A percentile compares a stretch with the other conserved stretches of the same genome.
Conservation (phyloP, 2,113 vertebrate genomes). For the Podarcis cretensis region DNA sequence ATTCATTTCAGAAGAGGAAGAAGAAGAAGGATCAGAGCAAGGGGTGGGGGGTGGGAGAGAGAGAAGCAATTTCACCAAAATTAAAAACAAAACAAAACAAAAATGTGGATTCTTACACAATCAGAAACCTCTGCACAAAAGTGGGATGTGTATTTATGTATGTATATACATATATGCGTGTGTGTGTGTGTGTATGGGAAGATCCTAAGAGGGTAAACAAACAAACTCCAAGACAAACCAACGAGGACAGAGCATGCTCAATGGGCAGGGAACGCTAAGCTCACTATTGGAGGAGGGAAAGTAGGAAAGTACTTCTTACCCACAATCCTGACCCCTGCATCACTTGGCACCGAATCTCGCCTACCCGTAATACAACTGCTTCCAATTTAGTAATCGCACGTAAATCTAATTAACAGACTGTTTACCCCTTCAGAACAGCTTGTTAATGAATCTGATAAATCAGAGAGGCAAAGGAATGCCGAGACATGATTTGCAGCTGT, state of each 20-base stretch:
- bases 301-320: neutral
- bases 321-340: neutral
- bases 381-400: neutral
- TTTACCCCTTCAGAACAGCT: conserved; percentile 29
- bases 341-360: neutral
- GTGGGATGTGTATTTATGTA: too few species aligned
- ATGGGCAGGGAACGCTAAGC: neutral
- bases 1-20: neutral
- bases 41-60: too few species aligned
- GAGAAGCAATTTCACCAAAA: too few species aligned
- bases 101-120: too few species aligned
- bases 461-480: neutral
- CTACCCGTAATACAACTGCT: neutral
- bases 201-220: too few species aligned
- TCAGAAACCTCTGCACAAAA: too few species aligned
- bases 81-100: too few species aligned
- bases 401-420: conserved; percentile 27
- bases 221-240: neutral
- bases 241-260: neutral
- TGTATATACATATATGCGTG: too few species aligned
- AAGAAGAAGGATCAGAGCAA: too few species aligned
- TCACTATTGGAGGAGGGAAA: neutral
- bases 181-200: too few species aligned
- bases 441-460: conserved; percentile 21
- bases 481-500: neutral